Conservation (phyloP, 2,113 vertebrate species). For the Triplophysa tibetana region DNA sequence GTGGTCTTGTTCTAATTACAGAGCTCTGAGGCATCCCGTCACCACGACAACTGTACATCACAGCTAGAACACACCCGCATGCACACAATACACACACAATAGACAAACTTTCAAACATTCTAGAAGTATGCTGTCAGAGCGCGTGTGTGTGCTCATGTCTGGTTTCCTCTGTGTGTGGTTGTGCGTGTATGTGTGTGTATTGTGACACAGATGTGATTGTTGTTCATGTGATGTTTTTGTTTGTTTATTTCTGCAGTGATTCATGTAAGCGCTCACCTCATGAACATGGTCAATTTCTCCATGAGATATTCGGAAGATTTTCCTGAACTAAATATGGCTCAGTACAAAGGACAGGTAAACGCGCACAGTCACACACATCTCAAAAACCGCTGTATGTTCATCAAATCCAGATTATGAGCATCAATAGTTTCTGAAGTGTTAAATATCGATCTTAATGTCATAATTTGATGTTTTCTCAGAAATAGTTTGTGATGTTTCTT, state of each 20-base stretch:
- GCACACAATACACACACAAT: constrained; percentile 4
- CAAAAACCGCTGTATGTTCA: too few species aligned
- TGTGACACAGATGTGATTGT: background rate
- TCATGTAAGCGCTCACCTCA: constrained; percentile 93
- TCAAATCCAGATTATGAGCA: too few species aligned
- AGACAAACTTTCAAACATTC: constrained; percentile 53
- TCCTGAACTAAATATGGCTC: constrained; percentile 84
- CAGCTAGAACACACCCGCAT: constrained; percentile 11
- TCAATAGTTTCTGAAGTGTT: background rate
- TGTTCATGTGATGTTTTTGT: constrained; percentile 8
- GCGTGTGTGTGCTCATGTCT: constrained; percentile 21
- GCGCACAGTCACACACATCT: background rate
- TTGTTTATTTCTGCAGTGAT: constrained; percentile 71
- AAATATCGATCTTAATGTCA: background rate
- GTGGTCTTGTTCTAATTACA: constrained; percentile 56
- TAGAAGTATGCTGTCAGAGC: constrained; percentile 63
- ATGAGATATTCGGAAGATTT: constrained; percentile 85
- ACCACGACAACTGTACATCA: constrained; percentile 26
- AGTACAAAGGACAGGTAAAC: constrained; percentile 87
- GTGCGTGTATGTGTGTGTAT: background rate
- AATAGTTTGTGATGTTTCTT: background rate
- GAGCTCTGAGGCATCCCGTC: constrained; percentile 56
- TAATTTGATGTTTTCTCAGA: background rate
- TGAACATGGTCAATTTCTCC: constrained; percentile 89
- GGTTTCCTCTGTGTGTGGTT: constrained; percentile 15